phyloP scores from a whole-genome alignment of 2,797 vertebrate genomes.

The Apogon talboti region DNA sequence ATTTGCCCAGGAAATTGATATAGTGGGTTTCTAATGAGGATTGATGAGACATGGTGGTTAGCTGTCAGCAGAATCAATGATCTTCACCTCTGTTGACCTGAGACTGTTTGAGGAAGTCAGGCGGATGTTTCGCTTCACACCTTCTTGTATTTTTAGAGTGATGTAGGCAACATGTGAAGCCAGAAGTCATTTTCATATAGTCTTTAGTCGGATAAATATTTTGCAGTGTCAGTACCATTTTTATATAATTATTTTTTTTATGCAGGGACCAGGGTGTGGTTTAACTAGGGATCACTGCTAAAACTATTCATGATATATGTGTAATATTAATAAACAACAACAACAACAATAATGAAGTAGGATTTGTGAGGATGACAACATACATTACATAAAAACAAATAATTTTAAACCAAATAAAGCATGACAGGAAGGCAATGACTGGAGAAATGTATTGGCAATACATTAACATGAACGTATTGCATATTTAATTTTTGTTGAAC shows the following conservation, averaged over 20 bases:
- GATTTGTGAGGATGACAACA: too few species aligned
- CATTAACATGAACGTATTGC: too few species aligned
- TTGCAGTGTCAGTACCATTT: background rate
- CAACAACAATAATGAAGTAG: too few species aligned
- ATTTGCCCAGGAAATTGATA: conserved; percentile 23
- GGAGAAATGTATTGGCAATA: too few species aligned
- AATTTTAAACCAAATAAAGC: too few species aligned
- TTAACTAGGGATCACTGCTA: too few species aligned
- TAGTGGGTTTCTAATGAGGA: conserved; percentile 15
- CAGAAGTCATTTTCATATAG: background rate
- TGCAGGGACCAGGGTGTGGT: background rate
- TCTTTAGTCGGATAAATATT: background rate
- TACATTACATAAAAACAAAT: too few species aligned
- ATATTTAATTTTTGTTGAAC: too few species aligned
- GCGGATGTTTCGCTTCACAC: background rate
- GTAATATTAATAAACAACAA: too few species aligned
- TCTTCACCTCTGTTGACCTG: conserved; percentile 31
- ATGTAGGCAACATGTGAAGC: background rate
- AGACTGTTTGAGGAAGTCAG: conserved; percentile 28
- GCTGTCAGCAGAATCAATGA: conserved; percentile 32
- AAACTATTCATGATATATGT: too few species aligned
- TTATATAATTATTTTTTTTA: background rate
- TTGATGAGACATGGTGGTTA: conserved; percentile 28
- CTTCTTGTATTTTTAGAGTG: background rate
- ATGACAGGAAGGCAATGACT: too few species aligned